Percentiles rank a stretch among this genome's conserved stretches.
These are phyloP conservation scores for Thamnaconus septentrionalis DNA, from an alignment of 2,113 vertebrate species.

Conservation along the genomic window DNA sequence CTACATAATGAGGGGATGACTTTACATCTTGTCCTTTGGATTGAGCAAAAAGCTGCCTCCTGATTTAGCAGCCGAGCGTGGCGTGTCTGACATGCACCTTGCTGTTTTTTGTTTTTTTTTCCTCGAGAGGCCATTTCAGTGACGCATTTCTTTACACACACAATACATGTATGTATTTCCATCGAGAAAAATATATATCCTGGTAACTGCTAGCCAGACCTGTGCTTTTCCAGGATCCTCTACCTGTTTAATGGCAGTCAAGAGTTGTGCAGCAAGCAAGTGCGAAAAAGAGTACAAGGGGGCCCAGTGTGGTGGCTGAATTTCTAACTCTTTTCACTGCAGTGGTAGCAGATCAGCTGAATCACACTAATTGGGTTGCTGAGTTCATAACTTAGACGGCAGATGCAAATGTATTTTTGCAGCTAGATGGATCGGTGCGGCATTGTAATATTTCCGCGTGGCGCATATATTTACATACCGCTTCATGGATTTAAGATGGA, in stretches of 20 bases:
- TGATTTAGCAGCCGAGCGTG: slow-evolving; percentile 38
- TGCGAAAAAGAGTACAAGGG: slow-evolving; percentile 19
- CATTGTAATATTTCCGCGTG: slow-evolving; percentile 59
- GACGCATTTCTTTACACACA: neutral
- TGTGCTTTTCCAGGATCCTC: neutral
- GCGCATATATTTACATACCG: slow-evolving; percentile 69
- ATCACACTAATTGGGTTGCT: slow-evolving; percentile 44
- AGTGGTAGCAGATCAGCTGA: slow-evolving; percentile 38
- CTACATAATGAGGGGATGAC: slow-evolving; percentile 43
- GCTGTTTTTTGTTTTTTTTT: slow-evolving; percentile 11
- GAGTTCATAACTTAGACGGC: slow-evolving; percentile 43
- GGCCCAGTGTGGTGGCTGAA: slow-evolving; percentile 13
- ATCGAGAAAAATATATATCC: slow-evolving; percentile 1
- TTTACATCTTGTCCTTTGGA: slow-evolving; percentile 33
- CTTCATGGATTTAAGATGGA: slow-evolving; percentile 67
- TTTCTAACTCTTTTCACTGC: slow-evolving; percentile 34
- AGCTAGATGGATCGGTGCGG: slow-evolving; percentile 35
- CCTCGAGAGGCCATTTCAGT: neutral
- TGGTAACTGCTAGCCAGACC: too few species aligned
- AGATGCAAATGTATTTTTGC: slow-evolving; percentile 42
- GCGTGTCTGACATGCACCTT: slow-evolving; percentile 9
- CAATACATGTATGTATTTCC: neutral
- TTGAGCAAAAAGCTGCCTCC: slow-evolving; percentile 1
- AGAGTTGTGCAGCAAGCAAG: slow-evolving; percentile 20
- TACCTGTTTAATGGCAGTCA: slow-evolving; percentile 1